These are phyloP conservation scores for Lethrus apterus DNA, from an alignment of 1,140 invertebrate genomes.

Conservation along the genomic window DNA sequence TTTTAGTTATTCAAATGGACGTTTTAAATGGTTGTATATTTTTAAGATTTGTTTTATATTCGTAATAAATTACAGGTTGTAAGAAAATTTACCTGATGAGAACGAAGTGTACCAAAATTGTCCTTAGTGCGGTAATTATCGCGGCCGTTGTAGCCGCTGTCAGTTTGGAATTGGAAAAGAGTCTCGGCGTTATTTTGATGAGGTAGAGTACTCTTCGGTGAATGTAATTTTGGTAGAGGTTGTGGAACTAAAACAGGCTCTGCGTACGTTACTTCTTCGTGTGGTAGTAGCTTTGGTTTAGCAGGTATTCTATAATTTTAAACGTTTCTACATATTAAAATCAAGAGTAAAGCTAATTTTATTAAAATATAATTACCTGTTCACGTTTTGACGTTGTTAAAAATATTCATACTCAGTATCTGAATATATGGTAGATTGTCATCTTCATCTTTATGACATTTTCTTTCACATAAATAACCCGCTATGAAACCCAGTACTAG, in stretches of 20 bases:
- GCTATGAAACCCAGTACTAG: slow-evolving; percentile 80
- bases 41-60: neutral
- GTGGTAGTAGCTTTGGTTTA: slow-evolving; percentile 75
- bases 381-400: slow-evolving; percentile 81
- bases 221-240: slow-evolving; percentile 59
- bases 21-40: no score
- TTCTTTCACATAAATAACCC: slow-evolving; percentile 80
- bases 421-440: slow-evolving; percentile 83
- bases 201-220: slow-evolving; percentile 72
- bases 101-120: slow-evolving; percentile 77
- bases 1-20: no score
- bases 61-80: neutral
- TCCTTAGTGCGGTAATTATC: slow-evolving; percentile 64
- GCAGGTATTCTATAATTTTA: slow-evolving; percentile 55
- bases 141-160: slow-evolving; percentile 58
- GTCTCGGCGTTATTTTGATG: slow-evolving; percentile 55
- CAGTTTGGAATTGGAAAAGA: slow-evolving; percentile 69
- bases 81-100: slow-evolving; percentile 57
- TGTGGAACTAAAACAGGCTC: slow-evolving; percentile 77
- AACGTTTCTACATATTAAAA: no score
- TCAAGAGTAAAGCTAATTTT: no score
- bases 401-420: slow-evolving; percentile 90
- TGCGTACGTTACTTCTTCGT: slow-evolving; percentile 84
- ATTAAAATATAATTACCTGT: slow-evolving; percentile 58
- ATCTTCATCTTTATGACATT: slow-evolving; percentile 86